Percentiles rank a stretch among this genome's conserved stretches.
These are phyloP conservation scores for Halictus rubicundus DNA, from an alignment of 1,140 invertebrate genomes.

Conservation along the genomic window DNA sequence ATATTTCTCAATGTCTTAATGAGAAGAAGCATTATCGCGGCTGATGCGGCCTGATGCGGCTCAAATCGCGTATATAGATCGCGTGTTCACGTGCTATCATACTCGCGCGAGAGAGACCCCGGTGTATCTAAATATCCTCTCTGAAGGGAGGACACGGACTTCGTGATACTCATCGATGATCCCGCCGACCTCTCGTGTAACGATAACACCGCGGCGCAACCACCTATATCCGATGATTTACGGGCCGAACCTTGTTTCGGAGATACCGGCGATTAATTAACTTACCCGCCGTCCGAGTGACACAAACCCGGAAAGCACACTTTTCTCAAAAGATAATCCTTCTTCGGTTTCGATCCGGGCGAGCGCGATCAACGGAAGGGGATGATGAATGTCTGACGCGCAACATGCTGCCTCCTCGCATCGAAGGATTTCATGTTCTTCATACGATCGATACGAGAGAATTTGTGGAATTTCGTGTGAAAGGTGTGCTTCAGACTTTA, in stretches of 20 bases:
- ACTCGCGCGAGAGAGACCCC: background rate
- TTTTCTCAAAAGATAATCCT: too few species aligned
- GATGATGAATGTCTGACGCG: too few species aligned
- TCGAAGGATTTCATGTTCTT: too few species aligned
- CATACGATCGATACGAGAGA: too few species aligned
- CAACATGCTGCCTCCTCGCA: too few species aligned
- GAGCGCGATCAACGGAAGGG: too few species aligned
- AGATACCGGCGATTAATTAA: slow-evolving; percentile 18
- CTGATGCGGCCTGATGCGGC: slow-evolving; percentile 23
- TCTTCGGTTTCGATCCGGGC: too few species aligned
- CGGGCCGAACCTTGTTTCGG: slow-evolving; percentile 7
- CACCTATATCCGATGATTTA: slow-evolving; percentile 20
- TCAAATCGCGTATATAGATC: slow-evolving; percentile 57
- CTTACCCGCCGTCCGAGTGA: background rate
- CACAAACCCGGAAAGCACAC: too few species aligned
- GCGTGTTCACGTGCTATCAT: slow-evolving; percentile 59
- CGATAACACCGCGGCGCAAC: slow-evolving; percentile 20
- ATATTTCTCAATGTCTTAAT: slow-evolving; percentile 68
- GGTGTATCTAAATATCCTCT: slow-evolving; percentile 43
- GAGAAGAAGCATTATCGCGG: slow-evolving; percentile 58
- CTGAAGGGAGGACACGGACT: slow-evolving; percentile 32
- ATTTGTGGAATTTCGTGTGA: too few species aligned
- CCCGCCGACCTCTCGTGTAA: slow-evolving; percentile 24
- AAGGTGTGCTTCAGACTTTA: too few species aligned
- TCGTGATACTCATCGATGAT: slow-evolving; percentile 45